These are phyloP conservation scores for Pelecanoides urinatrix DNA, from an alignment of 2,113 vertebrate genomes.

Conservation along the genomic window DNA sequence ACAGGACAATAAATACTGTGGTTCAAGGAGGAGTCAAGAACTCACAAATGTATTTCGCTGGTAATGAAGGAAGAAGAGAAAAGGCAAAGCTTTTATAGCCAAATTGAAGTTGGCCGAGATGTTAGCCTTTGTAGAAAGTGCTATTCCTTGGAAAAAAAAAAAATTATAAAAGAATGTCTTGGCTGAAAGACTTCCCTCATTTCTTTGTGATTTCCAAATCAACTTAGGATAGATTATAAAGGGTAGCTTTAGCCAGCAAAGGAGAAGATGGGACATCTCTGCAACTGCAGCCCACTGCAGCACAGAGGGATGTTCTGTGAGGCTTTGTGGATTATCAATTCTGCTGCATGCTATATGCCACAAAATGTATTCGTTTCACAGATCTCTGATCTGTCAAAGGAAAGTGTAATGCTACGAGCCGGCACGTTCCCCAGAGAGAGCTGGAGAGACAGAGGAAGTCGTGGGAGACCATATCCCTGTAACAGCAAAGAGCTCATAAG, in stretches of 20 bases:
- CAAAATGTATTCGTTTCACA: not conserved
- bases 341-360: not conserved
- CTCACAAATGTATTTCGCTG: not conserved
- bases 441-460: not conserved
- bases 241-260: not conserved
- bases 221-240: not conserved
- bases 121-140: not conserved
- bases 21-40: slow-evolving; percentile 49
- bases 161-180: not conserved
- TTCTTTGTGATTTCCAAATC: not conserved
- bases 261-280: not conserved
- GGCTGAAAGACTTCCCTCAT: not conserved
- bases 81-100: not conserved
- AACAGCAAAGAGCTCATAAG: not conserved
- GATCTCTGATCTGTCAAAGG: not conserved
- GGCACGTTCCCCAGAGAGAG: not conserved
- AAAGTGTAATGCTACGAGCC: not conserved
- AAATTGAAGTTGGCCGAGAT: not conserved
- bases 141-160: not conserved
- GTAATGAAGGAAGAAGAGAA: not conserved
- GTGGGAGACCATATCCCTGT: not conserved
- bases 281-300: not conserved
- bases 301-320: not conserved
- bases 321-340: not conserved
- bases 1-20: not conserved